Conservation (phyloP, 2,888 invertebrate species). For the Calephelis perditalis region DNA sequence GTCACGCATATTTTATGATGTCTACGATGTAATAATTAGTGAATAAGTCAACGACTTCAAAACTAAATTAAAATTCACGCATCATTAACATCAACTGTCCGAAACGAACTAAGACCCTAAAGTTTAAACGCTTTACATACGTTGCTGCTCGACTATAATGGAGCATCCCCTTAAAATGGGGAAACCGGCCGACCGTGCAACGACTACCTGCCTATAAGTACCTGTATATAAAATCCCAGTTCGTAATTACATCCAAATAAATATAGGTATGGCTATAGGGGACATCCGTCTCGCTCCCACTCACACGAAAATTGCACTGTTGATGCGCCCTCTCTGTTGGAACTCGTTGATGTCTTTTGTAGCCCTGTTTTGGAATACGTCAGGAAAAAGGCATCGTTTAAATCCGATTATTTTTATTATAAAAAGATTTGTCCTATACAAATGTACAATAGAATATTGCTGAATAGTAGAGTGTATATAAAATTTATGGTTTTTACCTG, state of each 20-base stretch:
- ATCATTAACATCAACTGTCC: constrained; percentile 60
- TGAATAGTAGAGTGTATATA: too few species aligned
- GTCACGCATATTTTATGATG: too few species aligned
- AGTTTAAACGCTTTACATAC: constrained; percentile 49
- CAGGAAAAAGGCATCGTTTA: constrained; percentile 17
- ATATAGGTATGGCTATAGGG: constrained; percentile 54
- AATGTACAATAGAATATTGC: too few species aligned
- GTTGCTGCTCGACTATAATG: constrained; percentile 44
- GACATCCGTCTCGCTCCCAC: constrained; percentile 56
- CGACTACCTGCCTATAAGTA: constrained; percentile 57
- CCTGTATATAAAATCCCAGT: constrained; percentile 66
- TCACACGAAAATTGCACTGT: constrained; percentile 39
- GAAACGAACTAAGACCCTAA: constrained; percentile 53
- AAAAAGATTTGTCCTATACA: too few species aligned
- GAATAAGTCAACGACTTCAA: constrained; percentile 22
- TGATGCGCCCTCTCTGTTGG: constrained; percentile 41
- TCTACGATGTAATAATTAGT: too few species aligned
- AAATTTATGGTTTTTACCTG: too few species aligned
- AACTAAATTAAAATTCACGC: constrained; percentile 52
- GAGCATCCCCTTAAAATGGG: constrained; percentile 62
- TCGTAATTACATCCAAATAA: constrained; percentile 56
- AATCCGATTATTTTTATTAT: not conserved
- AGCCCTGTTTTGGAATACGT: constrained; percentile 38
- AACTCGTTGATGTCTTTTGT: constrained; percentile 73
- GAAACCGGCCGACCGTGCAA: constrained; percentile 68